Evolutionary conservation across 2,888 invertebrate species (phyloP).

Genomic region (Polietes domitor): DNA sequence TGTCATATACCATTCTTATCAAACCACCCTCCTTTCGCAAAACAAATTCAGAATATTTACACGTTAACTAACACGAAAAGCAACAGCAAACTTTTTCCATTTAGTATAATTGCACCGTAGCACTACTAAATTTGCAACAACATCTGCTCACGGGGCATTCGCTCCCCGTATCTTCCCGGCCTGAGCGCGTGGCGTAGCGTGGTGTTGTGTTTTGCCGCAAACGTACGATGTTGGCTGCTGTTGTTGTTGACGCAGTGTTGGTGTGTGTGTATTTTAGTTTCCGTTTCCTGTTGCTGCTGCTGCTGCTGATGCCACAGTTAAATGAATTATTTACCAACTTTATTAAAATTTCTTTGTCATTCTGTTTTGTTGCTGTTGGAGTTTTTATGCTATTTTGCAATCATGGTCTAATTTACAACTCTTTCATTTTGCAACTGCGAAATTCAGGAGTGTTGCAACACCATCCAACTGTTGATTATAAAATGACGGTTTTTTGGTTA

Average conservation of each 20-base stretch:
- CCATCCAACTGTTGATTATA: too few species aligned
- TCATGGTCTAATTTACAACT: constrained; percentile 12
- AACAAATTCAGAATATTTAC: background rate
- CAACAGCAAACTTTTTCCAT: constrained; percentile 32
- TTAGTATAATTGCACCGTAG: constrained; percentile 32
- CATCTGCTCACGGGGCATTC: constrained; percentile 30
- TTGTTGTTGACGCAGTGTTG: background rate
- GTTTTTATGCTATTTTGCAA: background rate
- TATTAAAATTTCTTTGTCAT: constrained; percentile 34
- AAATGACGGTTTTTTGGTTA: background rate
- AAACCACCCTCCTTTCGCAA: background rate
- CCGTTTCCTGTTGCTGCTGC: constrained; percentile 32
- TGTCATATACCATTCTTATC: too few species aligned
- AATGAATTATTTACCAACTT: constrained; percentile 49
- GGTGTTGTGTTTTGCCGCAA: constrained; percentile 8
- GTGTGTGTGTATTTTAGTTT: constrained; percentile 6
- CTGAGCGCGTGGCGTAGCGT: background rate
- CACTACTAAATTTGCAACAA: constrained; percentile 36
- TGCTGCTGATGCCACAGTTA: constrained; percentile 37
- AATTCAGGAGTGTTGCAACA: background rate
- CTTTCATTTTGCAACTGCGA: background rate
- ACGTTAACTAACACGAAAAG: constrained; percentile 2
- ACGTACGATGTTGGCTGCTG: background rate
- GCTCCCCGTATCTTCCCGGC: background rate
- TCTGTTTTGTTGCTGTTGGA: background rate